phyloP scores from a whole-genome alignment of 2,113 vertebrate species.

The Sinocyclocheilus maitianheensis region DNA sequence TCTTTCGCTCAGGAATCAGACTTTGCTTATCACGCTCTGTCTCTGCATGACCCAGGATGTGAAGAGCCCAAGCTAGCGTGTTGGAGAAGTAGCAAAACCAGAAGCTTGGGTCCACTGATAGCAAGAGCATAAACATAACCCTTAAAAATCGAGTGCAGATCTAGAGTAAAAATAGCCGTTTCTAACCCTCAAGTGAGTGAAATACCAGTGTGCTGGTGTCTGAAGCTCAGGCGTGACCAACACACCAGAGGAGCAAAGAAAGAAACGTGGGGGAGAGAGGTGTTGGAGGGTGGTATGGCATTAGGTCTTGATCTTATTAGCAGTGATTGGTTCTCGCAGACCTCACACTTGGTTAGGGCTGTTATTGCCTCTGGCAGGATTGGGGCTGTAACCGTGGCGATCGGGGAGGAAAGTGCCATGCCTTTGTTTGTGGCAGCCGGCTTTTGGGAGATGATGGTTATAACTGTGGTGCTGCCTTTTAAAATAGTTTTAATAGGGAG shows the following conservation, averaged over 20 bases:
- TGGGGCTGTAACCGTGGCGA: slow-evolving; percentile 68
- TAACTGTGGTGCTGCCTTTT: slow-evolving; percentile 77
- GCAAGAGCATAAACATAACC: neutral
- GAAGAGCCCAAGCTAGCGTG: neutral
- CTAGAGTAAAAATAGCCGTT: neutral
- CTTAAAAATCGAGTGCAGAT: neutral
- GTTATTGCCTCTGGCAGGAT: slow-evolving; percentile 76
- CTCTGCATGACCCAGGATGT: no score
- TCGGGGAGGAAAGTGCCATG: slow-evolving; percentile 65
- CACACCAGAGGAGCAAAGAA: neutral
- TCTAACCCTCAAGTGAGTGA: slow-evolving; percentile 63
- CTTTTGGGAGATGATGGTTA: slow-evolving; percentile 77
- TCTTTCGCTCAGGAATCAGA: neutral
- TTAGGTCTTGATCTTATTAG: slow-evolving; percentile 76
- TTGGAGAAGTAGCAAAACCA: neutral
- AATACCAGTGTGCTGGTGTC: neutral
- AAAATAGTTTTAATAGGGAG: slow-evolving; percentile 78
- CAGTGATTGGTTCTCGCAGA: slow-evolving; percentile 74
- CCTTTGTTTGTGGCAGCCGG: slow-evolving; percentile 76
- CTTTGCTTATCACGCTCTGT: neutral
- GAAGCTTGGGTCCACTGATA: neutral
- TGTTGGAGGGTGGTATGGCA: slow-evolving; percentile 55
- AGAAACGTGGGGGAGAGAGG: slow-evolving; percentile 41
- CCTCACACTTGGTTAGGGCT: slow-evolving; percentile 76
- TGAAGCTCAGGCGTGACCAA: slow-evolving; percentile 36